Percentiles rank a stretch among this genome's conserved stretches.
Evolutionary conservation across 2,888 invertebrate genomes (phyloP).

Genomic region (Orthonychiurus folsomi): DNA sequence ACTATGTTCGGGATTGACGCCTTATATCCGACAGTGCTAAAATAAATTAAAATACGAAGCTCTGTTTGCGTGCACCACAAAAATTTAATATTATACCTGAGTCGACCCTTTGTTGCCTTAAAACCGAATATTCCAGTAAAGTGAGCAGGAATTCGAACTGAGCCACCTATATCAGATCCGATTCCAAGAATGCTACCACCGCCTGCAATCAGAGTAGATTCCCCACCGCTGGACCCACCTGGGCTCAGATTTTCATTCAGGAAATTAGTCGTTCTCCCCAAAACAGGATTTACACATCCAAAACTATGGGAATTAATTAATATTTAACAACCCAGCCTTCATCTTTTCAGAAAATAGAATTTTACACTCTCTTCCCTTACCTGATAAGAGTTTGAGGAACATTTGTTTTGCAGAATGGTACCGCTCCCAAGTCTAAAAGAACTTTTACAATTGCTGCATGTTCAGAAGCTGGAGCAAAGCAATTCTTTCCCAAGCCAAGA

Average conservation of each 20-base stretch:
- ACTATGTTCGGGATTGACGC: constrained; percentile 33
- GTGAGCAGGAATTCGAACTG: constrained; percentile 47
- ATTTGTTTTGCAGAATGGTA: constrained; percentile 43
- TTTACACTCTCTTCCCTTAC: constrained; percentile 12
- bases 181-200: constrained; percentile 47
- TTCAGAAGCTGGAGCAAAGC: constrained; percentile 40
- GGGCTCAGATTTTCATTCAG: constrained; percentile 43
- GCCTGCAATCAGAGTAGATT: constrained; percentile 45
- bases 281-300: constrained; percentile 44
- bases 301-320: constrained; percentile 27
- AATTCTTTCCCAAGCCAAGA: constrained; percentile 42
- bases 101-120: constrained; percentile 26
- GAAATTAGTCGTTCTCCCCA: constrained; percentile 46
- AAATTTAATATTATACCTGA: constrained; percentile 17
- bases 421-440: constrained; percentile 31
- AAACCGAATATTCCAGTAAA: constrained; percentile 41
- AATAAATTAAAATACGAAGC: constrained; percentile 12
- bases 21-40: constrained; percentile 22
- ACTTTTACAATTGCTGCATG: constrained; percentile 33
- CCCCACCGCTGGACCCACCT: constrained; percentile 49
- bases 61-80: no score
- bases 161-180: constrained; percentile 48
- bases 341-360: neutral
- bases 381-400: constrained; percentile 43
- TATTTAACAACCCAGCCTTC: neutral